Percentiles rank a stretch among this genome's conserved stretches.
Conservation (phyloP, 2,113 vertebrate genomes). For the Sphaerodactylus townsendi region DNA sequence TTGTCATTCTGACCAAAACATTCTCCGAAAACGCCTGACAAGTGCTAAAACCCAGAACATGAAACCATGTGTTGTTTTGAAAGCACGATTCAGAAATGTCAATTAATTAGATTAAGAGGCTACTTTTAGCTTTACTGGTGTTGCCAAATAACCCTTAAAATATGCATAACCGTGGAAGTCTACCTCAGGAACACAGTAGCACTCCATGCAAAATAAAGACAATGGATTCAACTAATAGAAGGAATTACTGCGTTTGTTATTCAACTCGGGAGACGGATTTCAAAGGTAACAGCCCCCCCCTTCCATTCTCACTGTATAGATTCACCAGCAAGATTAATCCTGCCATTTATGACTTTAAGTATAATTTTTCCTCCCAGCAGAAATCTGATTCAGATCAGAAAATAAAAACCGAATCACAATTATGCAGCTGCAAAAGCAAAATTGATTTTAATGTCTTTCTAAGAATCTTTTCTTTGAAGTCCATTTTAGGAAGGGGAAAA, state of each 20-base stretch:
- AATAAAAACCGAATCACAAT: slow-evolving; percentile 65
- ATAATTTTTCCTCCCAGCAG: slow-evolving; percentile 18
- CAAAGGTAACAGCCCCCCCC: slow-evolving; percentile 69
- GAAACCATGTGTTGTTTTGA: slow-evolving; percentile 91
- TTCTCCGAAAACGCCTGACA: slow-evolving; percentile 88
- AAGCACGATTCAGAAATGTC: slow-evolving; percentile 88
- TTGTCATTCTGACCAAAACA: slow-evolving; percentile 89
- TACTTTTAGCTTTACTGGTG: slow-evolving; percentile 85
- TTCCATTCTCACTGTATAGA: slow-evolving; percentile 63
- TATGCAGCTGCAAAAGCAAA: slow-evolving; percentile 66
- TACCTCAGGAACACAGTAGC: slow-evolving; percentile 76
- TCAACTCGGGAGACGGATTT: slow-evolving; percentile 71
- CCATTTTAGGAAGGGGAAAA: slow-evolving; percentile 62
- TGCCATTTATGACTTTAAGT: slow-evolving; percentile 62
- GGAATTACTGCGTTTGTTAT: slow-evolving; percentile 77
- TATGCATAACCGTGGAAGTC: slow-evolving; percentile 80
- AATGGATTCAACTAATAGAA: slow-evolving; percentile 76
- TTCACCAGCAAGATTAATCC: slow-evolving; percentile 67
- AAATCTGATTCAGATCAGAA: slow-evolving; percentile 68
- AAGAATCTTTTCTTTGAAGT: slow-evolving; percentile 74
- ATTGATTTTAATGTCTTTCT: slow-evolving; percentile 68
- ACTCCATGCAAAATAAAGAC: slow-evolving; percentile 71
- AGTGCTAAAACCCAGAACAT: slow-evolving; percentile 90
- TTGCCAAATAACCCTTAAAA: slow-evolving; percentile 88
- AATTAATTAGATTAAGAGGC: slow-evolving; percentile 91